phyloP scores from a whole-genome alignment of 2,113 vertebrate genomes.

The Elanoides forficatus region DNA sequence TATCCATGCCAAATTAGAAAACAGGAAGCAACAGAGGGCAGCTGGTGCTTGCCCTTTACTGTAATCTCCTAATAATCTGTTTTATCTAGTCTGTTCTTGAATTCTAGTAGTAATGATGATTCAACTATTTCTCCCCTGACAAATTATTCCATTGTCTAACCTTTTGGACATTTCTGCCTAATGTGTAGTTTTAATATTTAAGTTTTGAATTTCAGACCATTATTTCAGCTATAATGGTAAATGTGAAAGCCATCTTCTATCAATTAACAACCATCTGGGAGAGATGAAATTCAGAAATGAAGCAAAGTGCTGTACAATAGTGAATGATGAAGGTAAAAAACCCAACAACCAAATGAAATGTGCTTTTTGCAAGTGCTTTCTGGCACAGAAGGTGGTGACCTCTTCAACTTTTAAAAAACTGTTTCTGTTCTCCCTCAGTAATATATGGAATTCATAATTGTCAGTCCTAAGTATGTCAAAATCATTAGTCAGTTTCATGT shows the following conservation, averaged over 20 bases:
- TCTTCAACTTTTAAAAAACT: neutral
- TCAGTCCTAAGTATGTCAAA: neutral
- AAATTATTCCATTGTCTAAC: constrained; percentile 57
- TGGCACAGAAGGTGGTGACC: neutral
- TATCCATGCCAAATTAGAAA: neutral
- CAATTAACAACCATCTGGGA: constrained; percentile 48
- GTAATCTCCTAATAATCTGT: constrained; percentile 32
- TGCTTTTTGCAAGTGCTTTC: neutral
- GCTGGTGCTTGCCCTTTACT: neutral
- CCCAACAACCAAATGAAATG: neutral
- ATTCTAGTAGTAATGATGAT: constrained; percentile 4
- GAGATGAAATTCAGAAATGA: constrained; percentile 27
- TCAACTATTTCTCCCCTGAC: constrained; percentile 30
- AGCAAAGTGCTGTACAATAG: neutral
- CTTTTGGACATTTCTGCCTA: constrained; percentile 50
- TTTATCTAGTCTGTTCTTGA: constrained; percentile 8
- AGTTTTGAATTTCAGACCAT: constrained; percentile 56
- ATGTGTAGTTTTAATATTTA: constrained; percentile 63
- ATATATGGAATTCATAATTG: neutral
- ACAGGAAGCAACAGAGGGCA: constrained; percentile 2
- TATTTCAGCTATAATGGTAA: constrained; percentile 41
- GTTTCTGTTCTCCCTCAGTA: neutral
- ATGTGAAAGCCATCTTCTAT: constrained; percentile 40
- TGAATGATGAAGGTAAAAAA: neutral
- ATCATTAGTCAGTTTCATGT: neutral